Percentiles rank a stretch among this genome's conserved stretches.
These are phyloP conservation scores for Syrrhaptes paradoxus DNA, from an alignment of 2,113 vertebrate genomes.

Conservation along the genomic window DNA sequence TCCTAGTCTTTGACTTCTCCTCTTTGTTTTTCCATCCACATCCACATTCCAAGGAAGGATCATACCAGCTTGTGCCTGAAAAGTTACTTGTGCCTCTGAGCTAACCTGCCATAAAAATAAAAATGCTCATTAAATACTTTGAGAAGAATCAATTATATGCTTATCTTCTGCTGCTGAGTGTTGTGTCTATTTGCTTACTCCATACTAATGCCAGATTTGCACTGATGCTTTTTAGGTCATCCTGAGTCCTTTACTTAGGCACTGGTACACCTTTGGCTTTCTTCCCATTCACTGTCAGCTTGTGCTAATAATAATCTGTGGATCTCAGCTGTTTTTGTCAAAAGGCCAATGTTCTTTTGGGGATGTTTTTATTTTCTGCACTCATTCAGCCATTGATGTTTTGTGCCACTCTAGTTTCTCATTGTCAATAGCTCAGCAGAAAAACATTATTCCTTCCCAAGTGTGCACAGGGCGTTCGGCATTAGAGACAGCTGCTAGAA, in stretches of 20 bases:
- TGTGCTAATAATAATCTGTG: slow-evolving; percentile 56
- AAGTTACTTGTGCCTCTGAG: not conserved
- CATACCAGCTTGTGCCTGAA: not conserved
- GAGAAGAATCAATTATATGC: not conserved
- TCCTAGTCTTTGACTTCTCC: not conserved
- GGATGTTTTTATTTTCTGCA: not conserved
- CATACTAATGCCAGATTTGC: not conserved
- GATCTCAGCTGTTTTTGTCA: not conserved
- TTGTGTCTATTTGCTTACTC: not conserved
- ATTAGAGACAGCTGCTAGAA: slow-evolving; percentile 31
- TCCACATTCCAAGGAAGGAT: not conserved
- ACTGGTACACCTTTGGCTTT: slow-evolving; percentile 20
- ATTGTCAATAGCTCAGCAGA: not conserved
- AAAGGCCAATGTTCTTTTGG: not conserved
- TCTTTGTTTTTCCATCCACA: not conserved
- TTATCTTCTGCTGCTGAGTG: not conserved
- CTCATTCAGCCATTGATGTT: not conserved
- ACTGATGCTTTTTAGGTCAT: slow-evolving; percentile 1
- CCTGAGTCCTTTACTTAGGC: not conserved
- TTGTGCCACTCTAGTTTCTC: not conserved
- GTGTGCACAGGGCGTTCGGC: not conserved
- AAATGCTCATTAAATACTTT: not conserved
- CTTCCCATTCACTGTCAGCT: slow-evolving; percentile 27
- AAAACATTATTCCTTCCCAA: not conserved
- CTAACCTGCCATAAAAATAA: not conserved